phyloP scores from a whole-genome alignment of 2,797 vertebrate genomes.

The Chelonia mydas region DNA sequence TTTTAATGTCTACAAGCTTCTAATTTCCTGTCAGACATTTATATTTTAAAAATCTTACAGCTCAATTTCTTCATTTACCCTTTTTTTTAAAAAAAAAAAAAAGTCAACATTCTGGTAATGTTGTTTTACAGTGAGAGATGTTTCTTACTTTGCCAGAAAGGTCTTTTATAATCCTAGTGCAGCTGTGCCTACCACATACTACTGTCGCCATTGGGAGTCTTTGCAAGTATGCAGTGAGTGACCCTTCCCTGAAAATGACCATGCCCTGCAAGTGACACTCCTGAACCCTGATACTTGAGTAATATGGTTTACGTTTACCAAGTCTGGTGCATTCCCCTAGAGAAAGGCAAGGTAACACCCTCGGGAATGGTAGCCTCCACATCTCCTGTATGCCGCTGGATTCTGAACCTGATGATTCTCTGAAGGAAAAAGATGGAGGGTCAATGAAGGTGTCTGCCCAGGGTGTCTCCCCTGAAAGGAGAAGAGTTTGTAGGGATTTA shows the following conservation, averaged over 20 bases:
- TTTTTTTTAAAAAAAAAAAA: too few relatives aligned
- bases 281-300: neutral
- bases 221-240: neutral
- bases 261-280: neutral
- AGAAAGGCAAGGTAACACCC: neutral
- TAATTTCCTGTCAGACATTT: neutral
- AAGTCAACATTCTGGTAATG: neutral
- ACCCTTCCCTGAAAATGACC: neutral
- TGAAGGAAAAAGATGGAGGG: neutral
- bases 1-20: neutral
- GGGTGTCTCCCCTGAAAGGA: accelerated
- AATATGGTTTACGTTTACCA: neutral
- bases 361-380: neutral
- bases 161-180: neutral
- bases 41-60: neutral
- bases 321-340: neutral
- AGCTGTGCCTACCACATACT: neutral
- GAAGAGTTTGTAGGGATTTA: neutral
- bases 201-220: neutral
- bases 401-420: neutral
- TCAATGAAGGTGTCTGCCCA: neutral
- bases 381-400: neutral
- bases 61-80: neutral
- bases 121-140: neutral
- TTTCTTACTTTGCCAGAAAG: neutral